Base-by-base conservation (phyloP, 2,797 vertebrate species). In the Heteromormyrus szaboi region DNA sequence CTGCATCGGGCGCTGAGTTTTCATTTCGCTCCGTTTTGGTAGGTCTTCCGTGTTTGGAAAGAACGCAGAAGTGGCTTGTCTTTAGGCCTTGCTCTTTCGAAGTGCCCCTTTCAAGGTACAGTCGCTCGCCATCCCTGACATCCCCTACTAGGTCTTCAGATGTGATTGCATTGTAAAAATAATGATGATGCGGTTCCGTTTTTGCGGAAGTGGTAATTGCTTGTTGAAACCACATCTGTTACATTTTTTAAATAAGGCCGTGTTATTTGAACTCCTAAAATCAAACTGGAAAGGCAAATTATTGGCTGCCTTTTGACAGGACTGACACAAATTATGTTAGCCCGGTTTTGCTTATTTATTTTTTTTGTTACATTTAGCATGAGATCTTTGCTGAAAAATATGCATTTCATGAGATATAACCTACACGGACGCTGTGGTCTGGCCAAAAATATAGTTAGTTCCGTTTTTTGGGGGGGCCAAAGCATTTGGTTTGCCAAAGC, bases 11-110 rank as follows among this genome's bases (percentile, higher is more conserved):
- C 91, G 29, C 91, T 92, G 92, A 93, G 91, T 95, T 96, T 94
- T 76, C 95, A 95, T 92, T 94, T 94, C 95, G 93, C 94, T 94
- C 92, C 92, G 93, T 94, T 96, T 95, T 92, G 93, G 95, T 95
- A 93, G 94, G 95, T 95, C 96, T 96, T 95, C 93, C 94, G 93
- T 93, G 94, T 95, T 96, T 96, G 96, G 96, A 95, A 96, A 96
- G 95, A 92, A n/a, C 93, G 93, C 91, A 92, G 93, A 93, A 93
- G 89, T 94, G 92, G 94, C 92, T 94, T 89, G 92, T 95, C 95
- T 94, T 96, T 92, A 93, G 95, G 94, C 94, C 95, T 93, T 91
- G 93, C 93, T 93, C 95, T 95, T 93, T 91, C 89, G 93, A 46
- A 91, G 83, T 72, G 56, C 25, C 46, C 83, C 46, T 17, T 59